These are phyloP conservation scores for Timandra comae DNA, from an alignment of 2,888 invertebrate genomes.

Conservation along the genomic window DNA sequence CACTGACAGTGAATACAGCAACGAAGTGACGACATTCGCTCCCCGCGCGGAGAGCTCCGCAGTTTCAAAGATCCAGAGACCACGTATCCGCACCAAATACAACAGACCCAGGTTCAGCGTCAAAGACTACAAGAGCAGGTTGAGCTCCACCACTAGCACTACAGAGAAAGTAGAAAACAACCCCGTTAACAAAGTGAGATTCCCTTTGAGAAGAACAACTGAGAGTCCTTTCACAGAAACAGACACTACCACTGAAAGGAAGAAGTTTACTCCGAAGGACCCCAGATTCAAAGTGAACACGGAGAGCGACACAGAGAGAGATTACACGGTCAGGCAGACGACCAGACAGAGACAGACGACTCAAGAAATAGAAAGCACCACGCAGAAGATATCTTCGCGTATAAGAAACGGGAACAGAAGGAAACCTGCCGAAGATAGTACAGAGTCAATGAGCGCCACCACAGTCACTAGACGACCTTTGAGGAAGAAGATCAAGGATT, in stretches of 20 bases:
- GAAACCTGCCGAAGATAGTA: conserved; percentile 54
- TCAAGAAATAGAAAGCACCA: conserved; percentile 50
- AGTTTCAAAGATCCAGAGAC: conserved; percentile 44
- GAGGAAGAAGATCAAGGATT: conserved; percentile 58
- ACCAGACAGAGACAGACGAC: conserved; percentile 54
- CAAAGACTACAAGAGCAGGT: conserved; percentile 83
- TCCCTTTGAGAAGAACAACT: conserved; percentile 64
- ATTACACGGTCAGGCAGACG: conserved; percentile 38
- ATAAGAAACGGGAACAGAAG: conserved; percentile 58
- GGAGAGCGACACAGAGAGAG: conserved; percentile 43
- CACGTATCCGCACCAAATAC: conserved; percentile 71
- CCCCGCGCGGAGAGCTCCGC: conserved; percentile 44
- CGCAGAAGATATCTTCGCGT: conserved; percentile 60
- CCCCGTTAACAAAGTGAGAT: conserved; percentile 50
- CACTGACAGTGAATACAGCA: conserved; percentile 29
- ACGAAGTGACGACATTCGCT: conserved; percentile 44
- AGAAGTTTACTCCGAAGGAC: conserved; percentile 71
- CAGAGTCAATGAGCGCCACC: conserved; percentile 45
- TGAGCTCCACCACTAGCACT: conserved; percentile 75
- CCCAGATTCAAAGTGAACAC: conserved; percentile 52
- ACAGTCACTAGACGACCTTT: conserved; percentile 49
- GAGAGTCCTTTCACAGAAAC: conserved; percentile 46
- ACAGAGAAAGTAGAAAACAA: conserved; percentile 50
- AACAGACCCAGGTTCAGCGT: conserved; percentile 85
- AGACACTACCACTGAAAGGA: conserved; percentile 67